Evolutionary conservation across 23 tunicate species (phyloP).

Genomic region (Clavelina lepadiformis): DNA sequence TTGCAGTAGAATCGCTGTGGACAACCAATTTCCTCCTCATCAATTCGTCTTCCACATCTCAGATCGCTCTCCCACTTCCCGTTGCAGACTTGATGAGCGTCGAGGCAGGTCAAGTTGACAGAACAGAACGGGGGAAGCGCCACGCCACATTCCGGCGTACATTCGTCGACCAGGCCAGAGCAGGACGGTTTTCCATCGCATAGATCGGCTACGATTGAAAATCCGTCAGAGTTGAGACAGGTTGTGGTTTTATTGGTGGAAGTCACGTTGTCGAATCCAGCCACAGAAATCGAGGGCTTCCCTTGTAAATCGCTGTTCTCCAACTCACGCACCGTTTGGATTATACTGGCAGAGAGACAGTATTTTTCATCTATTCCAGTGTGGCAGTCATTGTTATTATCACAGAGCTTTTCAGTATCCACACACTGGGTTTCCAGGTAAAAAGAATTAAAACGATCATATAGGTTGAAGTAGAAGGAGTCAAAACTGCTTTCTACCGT

Average conservation of each 20-base stretch:
- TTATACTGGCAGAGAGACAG: slow-evolving; percentile 19
- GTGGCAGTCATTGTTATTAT: slow-evolving; percentile 35
- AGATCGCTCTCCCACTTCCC: slow-evolving; percentile 53
- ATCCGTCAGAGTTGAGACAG: background rate
- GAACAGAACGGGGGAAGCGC: slow-evolving; percentile 34
- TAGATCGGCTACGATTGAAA: slow-evolving; percentile 5
- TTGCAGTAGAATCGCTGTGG: slow-evolving; percentile 58
- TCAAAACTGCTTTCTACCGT: too few species aligned
- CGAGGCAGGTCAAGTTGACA: slow-evolving; percentile 26
- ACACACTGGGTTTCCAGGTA: too few species aligned
- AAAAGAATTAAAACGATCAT: too few species aligned
- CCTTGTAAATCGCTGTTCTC: too few species aligned
- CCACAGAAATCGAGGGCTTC: too few species aligned
- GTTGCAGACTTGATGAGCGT: slow-evolving; percentile 37
- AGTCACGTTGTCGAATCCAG: too few species aligned
- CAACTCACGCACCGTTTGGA: too few species aligned
- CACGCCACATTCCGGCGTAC: slow-evolving; percentile 17
- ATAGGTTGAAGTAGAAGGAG: too few species aligned
- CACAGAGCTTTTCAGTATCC: slow-evolving; percentile 40
- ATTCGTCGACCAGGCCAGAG: slow-evolving; percentile 47
- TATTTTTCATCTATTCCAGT: slow-evolving; percentile 48
- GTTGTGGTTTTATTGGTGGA: too few species aligned
- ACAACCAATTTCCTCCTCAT: slow-evolving; percentile 55
- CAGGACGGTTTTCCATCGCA: slow-evolving; percentile 62
- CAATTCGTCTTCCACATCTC: slow-evolving; percentile 7